Evolutionary conservation across 2,113 vertebrate genomes (phyloP), one percentile per base, ranked within the genome.

Genomic region (Barbus barbus): DNA sequence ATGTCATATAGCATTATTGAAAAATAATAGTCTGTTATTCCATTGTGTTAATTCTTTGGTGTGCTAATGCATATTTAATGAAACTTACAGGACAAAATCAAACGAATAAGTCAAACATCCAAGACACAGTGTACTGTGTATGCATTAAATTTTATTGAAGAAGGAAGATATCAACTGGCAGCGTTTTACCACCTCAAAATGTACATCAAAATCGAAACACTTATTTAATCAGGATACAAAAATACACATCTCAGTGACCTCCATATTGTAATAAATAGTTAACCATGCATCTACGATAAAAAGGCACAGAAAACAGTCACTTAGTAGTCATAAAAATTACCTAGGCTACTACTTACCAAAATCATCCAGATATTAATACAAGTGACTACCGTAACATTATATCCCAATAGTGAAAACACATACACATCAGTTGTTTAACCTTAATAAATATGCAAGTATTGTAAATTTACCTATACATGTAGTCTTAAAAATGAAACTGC

Each of bases 221-320:
- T 95, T 93, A 96, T 95, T 96, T 93, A 93, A 95, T 95, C 94
- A 94, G 94, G 96, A 96, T 98, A 98, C 96, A 99, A 99, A 99
- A 99, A 98, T 98, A 98, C 97, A 97, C 96, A 95, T 96, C 95
- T 96, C 94, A 95, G 96, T 97, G 96, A 96, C 95, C 96, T 95
- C 95, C 95, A 94, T 95, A 97, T 96, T 91, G 95, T 96, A 97
- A 97, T 99, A 99, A 99, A 99, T 98, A 98, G 93, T 92, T 94
- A 94, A 95, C 93, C 96, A 98, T 98, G 97, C 97, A 96, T 95
- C 96, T 95, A 96, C 96, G 93, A 96, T 95, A 94, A 93, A 97
- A 99, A 99, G 97, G 98, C 98, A 99, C 96, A 88, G 92, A 96
- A 98, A 98, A 98, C 96, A 95, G 95, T 98, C 97, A 98, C 95